phyloP scores from a whole-genome alignment of 2,888 invertebrate genomes.

The Drosophila rellima region DNA sequence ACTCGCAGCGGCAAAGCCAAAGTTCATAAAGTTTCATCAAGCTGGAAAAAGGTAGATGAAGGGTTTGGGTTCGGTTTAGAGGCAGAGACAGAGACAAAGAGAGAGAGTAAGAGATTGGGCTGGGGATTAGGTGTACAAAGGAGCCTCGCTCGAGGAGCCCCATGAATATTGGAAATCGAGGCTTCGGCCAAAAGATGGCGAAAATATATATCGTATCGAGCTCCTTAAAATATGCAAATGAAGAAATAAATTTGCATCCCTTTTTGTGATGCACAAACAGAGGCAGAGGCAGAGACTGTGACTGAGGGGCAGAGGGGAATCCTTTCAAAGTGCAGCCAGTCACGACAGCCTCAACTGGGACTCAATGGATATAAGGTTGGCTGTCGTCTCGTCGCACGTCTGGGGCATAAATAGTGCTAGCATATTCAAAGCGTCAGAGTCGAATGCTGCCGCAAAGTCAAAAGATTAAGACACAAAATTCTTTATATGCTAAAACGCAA shows the following conservation, averaged over 20 bases:
- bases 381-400: slow-evolving; percentile 68
- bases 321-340: slow-evolving; percentile 62
- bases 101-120: slow-evolving; percentile 12
- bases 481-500: slow-evolving; percentile 86
- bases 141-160: slow-evolving; percentile 20
- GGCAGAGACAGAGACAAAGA: slow-evolving; percentile 10
- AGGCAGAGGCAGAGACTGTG: slow-evolving; percentile 27
- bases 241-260: slow-evolving; percentile 86
- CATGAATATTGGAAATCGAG: slow-evolving; percentile 66
- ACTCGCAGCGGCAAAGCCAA: slow-evolving; percentile 63
- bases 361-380: slow-evolving; percentile 7
- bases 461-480: slow-evolving; percentile 86
- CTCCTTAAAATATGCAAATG: slow-evolving; percentile 86
- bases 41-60: slow-evolving; percentile 31
- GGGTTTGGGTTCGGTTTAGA: slow-evolving; percentile 16
- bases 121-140: slow-evolving; percentile 24
- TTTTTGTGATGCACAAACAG: slow-evolving; percentile 65
- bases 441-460: slow-evolving; percentile 61
- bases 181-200: slow-evolving; percentile 59
- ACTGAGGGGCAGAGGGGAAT: slow-evolving; percentile 10
- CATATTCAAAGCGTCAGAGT: slow-evolving; percentile 74
- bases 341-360: slow-evolving; percentile 37
- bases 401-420: slow-evolving; percentile 81
- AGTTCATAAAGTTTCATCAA: slow-evolving; percentile 81
- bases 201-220: slow-evolving; percentile 80